These are phyloP conservation scores for Synanthedon formicaeformis DNA, from an alignment of 2,888 invertebrate genomes.

Conservation along the genomic window DNA sequence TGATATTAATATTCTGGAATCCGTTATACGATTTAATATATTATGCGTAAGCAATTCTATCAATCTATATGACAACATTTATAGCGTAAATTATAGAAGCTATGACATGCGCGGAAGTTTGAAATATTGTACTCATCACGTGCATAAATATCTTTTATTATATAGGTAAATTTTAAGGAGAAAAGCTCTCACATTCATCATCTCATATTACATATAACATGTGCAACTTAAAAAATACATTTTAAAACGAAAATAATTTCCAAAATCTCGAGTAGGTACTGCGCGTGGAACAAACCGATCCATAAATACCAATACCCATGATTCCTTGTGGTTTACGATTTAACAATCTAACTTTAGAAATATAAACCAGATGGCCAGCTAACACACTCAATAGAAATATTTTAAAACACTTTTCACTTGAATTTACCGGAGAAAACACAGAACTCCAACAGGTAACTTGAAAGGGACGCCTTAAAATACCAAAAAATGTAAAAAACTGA, in stretches of 20 bases:
- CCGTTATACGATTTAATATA: no score
- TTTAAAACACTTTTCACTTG: conserved; percentile 8
- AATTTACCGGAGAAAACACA: not conserved
- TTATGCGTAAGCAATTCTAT: no score
- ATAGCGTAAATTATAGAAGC: conserved; percentile 14
- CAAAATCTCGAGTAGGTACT: not conserved
- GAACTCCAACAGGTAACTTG: not conserved
- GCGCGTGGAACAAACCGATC: conserved; percentile 25
- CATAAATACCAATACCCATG: conserved; percentile 47
- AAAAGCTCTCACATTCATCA: no score
- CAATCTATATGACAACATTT: conserved; percentile 19
- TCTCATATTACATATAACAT: no score
- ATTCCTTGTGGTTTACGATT: conserved; percentile 63
- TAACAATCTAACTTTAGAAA: conserved; percentile 68
- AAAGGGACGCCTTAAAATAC: not conserved
- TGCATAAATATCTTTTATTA: conserved; percentile 8
- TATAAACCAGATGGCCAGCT: conserved; percentile 67
- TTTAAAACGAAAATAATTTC: no score
- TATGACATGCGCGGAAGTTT: conserved; percentile 44
- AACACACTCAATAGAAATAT: conserved; percentile 57
- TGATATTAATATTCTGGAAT: no score
- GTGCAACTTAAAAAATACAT: no score
- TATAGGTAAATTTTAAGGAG: no score
- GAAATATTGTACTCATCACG: conserved; percentile 23
- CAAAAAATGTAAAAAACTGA: no score